Percentiles rank a stretch among this genome's conserved stretches.
Conservation (phyloP, 2,113 vertebrate species). For the Phocoena phocoena region DNA sequence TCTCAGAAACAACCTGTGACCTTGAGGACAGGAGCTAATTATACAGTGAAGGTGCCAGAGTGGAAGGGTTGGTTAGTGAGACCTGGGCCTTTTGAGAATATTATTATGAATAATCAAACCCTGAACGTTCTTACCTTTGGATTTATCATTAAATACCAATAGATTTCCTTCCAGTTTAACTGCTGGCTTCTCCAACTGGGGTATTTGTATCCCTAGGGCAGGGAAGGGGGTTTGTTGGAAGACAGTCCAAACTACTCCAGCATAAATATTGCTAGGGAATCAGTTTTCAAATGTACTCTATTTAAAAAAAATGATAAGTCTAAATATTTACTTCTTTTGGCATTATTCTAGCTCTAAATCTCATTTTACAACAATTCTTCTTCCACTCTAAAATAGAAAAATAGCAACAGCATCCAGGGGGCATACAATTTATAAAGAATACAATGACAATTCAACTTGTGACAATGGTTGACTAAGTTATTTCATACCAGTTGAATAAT, state of each 20-base stretch:
- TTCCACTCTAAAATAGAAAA: neutral
- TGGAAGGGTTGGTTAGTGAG: neutral
- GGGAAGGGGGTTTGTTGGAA: neutral
- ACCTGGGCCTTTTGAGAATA: neutral
- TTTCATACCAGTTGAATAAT: neutral
- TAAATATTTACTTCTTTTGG: neutral
- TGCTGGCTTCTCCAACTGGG: neutral
- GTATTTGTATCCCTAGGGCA: neutral
- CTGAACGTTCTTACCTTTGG: neutral
- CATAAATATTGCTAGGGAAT: neutral
- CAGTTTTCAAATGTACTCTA: neutral
- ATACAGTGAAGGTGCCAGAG: neutral
- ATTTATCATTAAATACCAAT: neutral
- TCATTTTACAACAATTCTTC: neutral
- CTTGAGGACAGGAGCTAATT: neutral
- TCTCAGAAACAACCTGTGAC: neutral
- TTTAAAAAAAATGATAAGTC: neutral
- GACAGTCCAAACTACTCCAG: neutral
- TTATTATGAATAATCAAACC: neutral
- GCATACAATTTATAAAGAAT: neutral
- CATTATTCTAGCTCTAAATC: neutral
- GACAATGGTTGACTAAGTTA: neutral
- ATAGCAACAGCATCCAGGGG: neutral
- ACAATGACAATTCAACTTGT: neutral
- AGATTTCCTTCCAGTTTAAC: neutral